Base-by-base conservation (phyloP, 2,888 invertebrate species). In the Euphydryas editha region DNA sequence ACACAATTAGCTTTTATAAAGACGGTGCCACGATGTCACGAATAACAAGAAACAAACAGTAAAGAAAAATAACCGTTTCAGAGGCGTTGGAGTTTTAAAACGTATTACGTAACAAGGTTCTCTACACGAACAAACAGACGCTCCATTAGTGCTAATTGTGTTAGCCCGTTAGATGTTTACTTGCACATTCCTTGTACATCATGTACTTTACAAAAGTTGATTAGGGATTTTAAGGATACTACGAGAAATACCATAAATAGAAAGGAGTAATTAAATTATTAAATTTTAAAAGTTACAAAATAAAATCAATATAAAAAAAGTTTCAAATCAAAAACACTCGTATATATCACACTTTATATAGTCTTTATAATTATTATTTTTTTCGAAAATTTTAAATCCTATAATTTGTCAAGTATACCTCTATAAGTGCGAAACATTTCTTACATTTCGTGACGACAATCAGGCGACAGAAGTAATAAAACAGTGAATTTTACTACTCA, bases 111-210 rank as follows among this genome's bases (percentile, higher is more conserved):
- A 69, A 67, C 60, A 63, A 66, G 60, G 66, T 66, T 57, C 47
- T 56, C 66, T 67, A 64, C 61, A 70, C 65, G 78, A 79, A 81
- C 81, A 84, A 81, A 84, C 81, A 83, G 80, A 78, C 73, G 79
- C 75, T 79, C 84, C 85, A 85, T 86, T 85, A 85, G 79, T 76
- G 74, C 79, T 85, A 86, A 86, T 85, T 85, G 82, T 81, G 81
- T 84, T 83, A 82, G 73, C 72, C 63, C 62, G 51, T 24, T 46
- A 47, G 68, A 69, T 67, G 67, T 67, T 68, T 70, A 30, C 69
- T 56, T 47, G 51, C 62, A 65, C 59, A 57, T 58, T 63, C 63
- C 51, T 51, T 51, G 49, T 61, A 65, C 64, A 51, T 64, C 58
- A 68, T 60, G 15, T 30, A 58, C 60, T 39, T 58, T 44, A 55